Percentiles rank a stretch among this genome's conserved stretches.
Conservation (phyloP, 1,140 invertebrate genomes). For the Rhagoletis zephyria region DNA sequence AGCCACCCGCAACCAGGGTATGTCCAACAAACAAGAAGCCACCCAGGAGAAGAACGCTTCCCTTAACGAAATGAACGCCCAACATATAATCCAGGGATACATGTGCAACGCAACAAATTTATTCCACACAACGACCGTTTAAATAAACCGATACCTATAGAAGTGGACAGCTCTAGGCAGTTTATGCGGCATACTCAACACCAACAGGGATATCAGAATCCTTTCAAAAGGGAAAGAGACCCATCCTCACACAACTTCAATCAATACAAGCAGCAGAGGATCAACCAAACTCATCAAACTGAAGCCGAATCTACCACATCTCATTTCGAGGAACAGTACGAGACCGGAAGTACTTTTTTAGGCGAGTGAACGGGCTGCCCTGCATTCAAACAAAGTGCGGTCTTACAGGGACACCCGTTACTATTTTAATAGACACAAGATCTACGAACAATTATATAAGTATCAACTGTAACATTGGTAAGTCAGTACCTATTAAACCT, state of each 20-base stretch:
- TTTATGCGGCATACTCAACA: background rate
- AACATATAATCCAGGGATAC: background rate
- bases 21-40: background rate
- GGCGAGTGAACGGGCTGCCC: background rate
- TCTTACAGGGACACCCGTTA: background rate
- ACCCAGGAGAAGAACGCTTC: background rate
- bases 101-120: background rate
- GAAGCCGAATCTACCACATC: background rate
- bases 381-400: background rate
- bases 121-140: background rate
- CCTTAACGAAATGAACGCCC: background rate
- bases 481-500: background rate
- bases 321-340: background rate
- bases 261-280: background rate
- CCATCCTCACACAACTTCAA: background rate
- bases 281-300: background rate
- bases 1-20: too few relatives aligned
- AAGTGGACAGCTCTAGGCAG: too few relatives aligned
- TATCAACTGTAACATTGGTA: background rate
- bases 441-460: background rate
- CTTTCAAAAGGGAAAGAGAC: background rate
- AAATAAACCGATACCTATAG: too few relatives aligned
- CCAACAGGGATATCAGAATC: slow-evolving; percentile 8
- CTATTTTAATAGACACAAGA: background rate
- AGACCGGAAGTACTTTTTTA: too few relatives aligned